Base-by-base conservation (phyloP, 1,140 invertebrate species). In the Nymphalis io region DNA sequence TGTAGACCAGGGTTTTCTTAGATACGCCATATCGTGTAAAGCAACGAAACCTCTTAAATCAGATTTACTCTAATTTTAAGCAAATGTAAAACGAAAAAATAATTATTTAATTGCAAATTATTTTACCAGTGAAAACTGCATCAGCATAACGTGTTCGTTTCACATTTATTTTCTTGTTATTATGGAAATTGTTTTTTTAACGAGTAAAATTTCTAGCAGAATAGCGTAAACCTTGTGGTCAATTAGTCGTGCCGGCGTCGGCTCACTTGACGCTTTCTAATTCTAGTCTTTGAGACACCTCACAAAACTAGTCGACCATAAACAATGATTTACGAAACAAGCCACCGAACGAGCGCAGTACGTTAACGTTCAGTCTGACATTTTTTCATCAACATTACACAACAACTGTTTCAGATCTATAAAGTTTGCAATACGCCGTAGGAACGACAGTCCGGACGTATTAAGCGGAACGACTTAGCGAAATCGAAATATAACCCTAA, bases 261-360 rank as follows among this genome's bases (percentile, higher is more conserved):
- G 76, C 74, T 72, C 67, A 75, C 81, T 87, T 82, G 87, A 86
- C 87, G 88, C 88, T 90, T 90, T 90, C 88, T 90, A 90, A 89
- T 86, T 90, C 86, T 79, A 78, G 79, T 80, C 80, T 81, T 73
- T 79, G 80, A 75, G 84, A 82, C 82, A 83, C 81, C 82, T 84
- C 81, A 80, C 80, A 83, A 80, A 87, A 81, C 83, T 88, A 79
- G 76, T 88, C 85, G 82, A 91, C 85, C 88, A 91, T 87, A 91
- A 89, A 89, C 86, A 88, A 88, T 82, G 81, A 80, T 85, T 90
- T 87, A 82, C 87, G 88, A 90, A 89, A 90, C 81, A 83, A 76
- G 81, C 76, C 76, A 74, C 72, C 75, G 76, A 76, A 64, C 64
- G 72, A 70, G 62, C 79, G 63, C 80, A 82, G 82, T 80, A 80